Evolutionary conservation across 30 jellyfish, hydroid and myxozoan species (phyloP).

Genomic region (Nemopilema nomurai): DNA sequence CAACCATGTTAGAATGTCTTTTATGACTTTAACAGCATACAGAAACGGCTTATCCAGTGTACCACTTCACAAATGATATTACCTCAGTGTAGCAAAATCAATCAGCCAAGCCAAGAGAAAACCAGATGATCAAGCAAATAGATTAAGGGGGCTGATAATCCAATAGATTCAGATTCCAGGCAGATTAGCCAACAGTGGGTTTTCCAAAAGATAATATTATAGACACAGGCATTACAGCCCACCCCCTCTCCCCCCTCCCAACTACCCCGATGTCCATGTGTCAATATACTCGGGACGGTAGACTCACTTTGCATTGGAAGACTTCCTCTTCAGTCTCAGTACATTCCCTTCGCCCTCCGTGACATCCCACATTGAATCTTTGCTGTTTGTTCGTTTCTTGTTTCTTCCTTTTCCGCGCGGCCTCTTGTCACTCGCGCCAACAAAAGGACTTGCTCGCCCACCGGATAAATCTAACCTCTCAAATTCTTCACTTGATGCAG

Average conservation of each 20-base stretch:
- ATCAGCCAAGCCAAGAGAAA: too few relatives aligned
- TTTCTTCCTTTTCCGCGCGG: constrained; percentile 31
- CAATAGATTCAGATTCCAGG: too few relatives aligned
- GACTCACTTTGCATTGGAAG: constrained; percentile 19
- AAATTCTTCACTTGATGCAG: not conserved
- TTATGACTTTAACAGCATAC: too few relatives aligned
- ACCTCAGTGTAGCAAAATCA: too few relatives aligned
- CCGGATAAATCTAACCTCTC: not conserved
- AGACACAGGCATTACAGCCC: not conserved
- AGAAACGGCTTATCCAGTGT: too few relatives aligned
- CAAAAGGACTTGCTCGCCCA: not conserved
- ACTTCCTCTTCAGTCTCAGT: constrained; percentile 23
- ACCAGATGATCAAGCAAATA: too few relatives aligned
- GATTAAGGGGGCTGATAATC: too few relatives aligned
- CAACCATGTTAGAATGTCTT: too few relatives aligned
- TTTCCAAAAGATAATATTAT: too few relatives aligned
- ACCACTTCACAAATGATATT: too few relatives aligned
- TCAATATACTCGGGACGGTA: not conserved
- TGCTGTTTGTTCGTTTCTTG: constrained; percentile 4
- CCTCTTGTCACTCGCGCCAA: not conserved
- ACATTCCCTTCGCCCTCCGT: constrained; percentile 41
- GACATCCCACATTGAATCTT: constrained; percentile 41
- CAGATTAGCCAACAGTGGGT: too few relatives aligned
- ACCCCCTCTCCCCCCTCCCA: not conserved
- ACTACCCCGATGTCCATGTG: not conserved